phyloP scores from a whole-genome alignment of 2,113 vertebrate species.

The Probosciger aterrimus region DNA sequence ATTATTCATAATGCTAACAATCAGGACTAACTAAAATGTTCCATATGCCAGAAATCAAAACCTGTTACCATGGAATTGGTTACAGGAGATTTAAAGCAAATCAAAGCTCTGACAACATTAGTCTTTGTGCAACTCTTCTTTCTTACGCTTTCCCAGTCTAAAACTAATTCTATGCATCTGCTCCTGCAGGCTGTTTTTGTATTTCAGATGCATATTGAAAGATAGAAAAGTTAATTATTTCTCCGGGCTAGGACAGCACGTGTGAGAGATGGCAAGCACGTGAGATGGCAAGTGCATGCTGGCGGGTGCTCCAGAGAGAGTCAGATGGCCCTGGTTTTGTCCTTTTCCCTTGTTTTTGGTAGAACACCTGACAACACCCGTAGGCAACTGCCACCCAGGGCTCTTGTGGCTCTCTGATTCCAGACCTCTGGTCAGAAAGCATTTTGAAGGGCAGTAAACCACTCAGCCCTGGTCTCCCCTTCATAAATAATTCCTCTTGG shows the following conservation, averaged over 20 bases:
- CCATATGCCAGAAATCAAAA: constrained; percentile 60
- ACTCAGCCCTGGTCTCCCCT: constrained; percentile 48
- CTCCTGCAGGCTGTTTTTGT: constrained; percentile 31
- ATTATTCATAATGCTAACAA: constrained; percentile 58
- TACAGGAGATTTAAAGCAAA: constrained; percentile 60
- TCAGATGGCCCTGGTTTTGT: not conserved
- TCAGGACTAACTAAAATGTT: constrained; percentile 28
- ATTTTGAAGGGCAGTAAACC: constrained; percentile 60
- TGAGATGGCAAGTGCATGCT: not conserved
- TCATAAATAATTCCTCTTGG: constrained; percentile 72
- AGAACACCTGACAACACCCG: not conserved
- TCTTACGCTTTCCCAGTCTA: not conserved
- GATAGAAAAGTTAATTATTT: constrained; percentile 8
- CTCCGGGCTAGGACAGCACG: not conserved
- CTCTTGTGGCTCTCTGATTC: constrained; percentile 19
- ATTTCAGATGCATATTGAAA: constrained; percentile 23
- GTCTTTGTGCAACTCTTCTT: not conserved
- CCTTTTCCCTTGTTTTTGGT: not conserved
- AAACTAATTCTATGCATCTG: constrained; percentile 5
- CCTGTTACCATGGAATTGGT: constrained; percentile 35
- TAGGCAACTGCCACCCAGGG: constrained; percentile 9
- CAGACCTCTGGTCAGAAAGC: constrained; percentile 46
- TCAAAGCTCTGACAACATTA: constrained; percentile 50
- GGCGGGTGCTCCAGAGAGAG: not conserved
- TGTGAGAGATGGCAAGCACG: not conserved